Evolutionary conservation across 2,113 vertebrate genomes (phyloP), one percentile per base, ranked within the genome.

Genomic region (Lampris megalopsis): DNA sequence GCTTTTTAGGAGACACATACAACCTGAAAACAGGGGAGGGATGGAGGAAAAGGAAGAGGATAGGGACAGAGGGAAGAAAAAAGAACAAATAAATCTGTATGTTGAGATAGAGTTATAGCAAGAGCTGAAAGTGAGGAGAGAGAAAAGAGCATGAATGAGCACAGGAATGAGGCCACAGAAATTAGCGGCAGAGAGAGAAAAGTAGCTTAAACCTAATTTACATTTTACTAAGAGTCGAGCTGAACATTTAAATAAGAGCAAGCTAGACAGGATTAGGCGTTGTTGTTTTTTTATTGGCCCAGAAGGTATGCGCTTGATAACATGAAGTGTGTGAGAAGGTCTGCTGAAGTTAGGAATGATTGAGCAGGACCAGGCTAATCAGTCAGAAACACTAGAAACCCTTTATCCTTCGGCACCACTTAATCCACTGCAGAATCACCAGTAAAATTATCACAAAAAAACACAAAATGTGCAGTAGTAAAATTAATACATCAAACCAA

Each of bases 1-100:
- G 95, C 84, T 96, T 96, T 91, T 93, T 95, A 0, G 96, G 96
- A 11, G 96, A 97, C 62, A 96, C 95, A 0, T 97, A 97, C 59
- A 98, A 91, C 97, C 96, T 97, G 64, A 5, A 69, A 65, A 38
- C 50, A 76, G 24, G 24, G 24, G 24, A 24, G 24, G 24, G 24
- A 24, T 24, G 57, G 72, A 50, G 43, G 49, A 2, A 10, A 38
- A 42, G 9, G 42, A 10, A 48, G 3, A 42, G 36, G 45, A 43
- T 1, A 56, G 2, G n/a, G 37, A 6, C 37, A 37, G 13, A 8
- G 87, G 35, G 75, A 11, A 1, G 24, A 53, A 68, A 36, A 11
- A 82, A 79, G 52, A 53, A 0, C 0, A 6, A 49, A 48, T 24
- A 5, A 53, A 4, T n/a, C 60, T 37, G 66, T 1, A 2, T 2